These are phyloP conservation scores for Adrianichthys oophorus DNA, from an alignment of 2,797 vertebrate genomes.

Conservation along the genomic window DNA sequence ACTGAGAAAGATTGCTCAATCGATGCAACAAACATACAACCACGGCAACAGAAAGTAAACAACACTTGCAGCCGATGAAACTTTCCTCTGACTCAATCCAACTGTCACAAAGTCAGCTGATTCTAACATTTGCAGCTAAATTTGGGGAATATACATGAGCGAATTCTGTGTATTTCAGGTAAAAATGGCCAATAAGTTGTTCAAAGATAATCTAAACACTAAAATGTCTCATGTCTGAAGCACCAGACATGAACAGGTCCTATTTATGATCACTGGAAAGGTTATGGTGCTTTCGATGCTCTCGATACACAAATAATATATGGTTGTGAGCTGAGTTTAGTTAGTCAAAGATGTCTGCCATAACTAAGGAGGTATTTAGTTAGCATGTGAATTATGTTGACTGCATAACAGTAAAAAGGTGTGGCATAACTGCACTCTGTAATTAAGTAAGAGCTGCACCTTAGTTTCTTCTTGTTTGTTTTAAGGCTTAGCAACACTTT, in stretches of 20 bases:
- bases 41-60: no score
- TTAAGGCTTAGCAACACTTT: conserved; percentile 44
- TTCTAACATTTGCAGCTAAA: no score
- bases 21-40: no score
- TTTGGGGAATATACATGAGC: no score
- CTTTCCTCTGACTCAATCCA: no score
- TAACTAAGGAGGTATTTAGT: not conserved
- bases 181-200: not conserved
- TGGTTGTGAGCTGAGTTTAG: no score
- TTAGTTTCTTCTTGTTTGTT: conserved; percentile 54
- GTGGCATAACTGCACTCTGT: conserved; percentile 28
- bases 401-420: conserved; percentile 41
- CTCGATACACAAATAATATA: no score
- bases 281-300: not conserved
- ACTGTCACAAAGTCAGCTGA: no score
- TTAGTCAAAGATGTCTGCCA: no score
- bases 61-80: no score
- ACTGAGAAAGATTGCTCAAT: no score
- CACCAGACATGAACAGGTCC: not conserved
- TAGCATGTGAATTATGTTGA: not conserved
- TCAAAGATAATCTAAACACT: not conserved
- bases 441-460: conserved; percentile 51
- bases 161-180: not conserved
- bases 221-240: not conserved
- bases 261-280: not conserved